These are phyloP conservation scores for Ridgeia piscesae DNA, from an alignment of 1,140 invertebrate genomes.

Conservation along the genomic window DNA sequence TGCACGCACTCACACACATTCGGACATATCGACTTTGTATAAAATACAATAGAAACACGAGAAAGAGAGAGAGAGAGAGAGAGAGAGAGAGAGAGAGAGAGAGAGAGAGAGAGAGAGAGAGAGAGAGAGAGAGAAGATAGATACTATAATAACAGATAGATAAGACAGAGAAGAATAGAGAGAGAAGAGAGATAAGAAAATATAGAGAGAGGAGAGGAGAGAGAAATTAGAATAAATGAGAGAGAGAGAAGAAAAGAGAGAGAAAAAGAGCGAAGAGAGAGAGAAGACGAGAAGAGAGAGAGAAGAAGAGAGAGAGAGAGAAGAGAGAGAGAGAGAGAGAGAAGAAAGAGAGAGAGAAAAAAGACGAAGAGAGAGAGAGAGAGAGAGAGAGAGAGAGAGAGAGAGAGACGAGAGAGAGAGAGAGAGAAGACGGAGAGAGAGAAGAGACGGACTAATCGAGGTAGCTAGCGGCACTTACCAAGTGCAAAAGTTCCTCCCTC, in stretches of 20 bases:
- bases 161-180: slow-evolving; percentile 2
- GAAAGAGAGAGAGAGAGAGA: slow-evolving; percentile 13
- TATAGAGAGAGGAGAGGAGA: neutral
- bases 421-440: neutral
- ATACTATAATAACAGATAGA: no score
- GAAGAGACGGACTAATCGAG: neutral
- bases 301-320: neutral
- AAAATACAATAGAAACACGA: no score
- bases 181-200: neutral
- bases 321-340: slow-evolving; percentile 9
- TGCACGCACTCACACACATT: no score
- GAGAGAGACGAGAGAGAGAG: slow-evolving; percentile 16
- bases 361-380: neutral
- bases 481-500: neutral
- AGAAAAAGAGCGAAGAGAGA: slow-evolving; percentile 12
- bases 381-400: slow-evolving; percentile 16
- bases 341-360: neutral
- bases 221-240: no score
- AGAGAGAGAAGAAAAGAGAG: slow-evolving; percentile 4
- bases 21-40: no score
- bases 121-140: slow-evolving; percentile 12
- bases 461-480: neutral
- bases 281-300: neutral
- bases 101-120: slow-evolving; percentile 9
- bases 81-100: slow-evolving; percentile 19